phyloP scores from a whole-genome alignment of 2,113 vertebrate species.

The Elachura formosa region DNA sequence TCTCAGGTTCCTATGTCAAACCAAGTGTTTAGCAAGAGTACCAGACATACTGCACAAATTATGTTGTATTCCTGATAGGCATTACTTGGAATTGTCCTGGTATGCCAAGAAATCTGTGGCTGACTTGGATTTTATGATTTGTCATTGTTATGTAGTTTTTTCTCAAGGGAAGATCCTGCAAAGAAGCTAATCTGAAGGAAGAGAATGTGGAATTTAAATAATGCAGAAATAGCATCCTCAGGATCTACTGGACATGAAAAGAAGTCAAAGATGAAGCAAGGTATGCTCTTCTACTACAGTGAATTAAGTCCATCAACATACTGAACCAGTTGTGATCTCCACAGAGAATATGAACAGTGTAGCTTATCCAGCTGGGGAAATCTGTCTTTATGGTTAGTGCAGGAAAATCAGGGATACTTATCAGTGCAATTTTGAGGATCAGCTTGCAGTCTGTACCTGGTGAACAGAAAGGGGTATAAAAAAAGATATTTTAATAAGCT shows the following conservation, averaged over 20 bases:
- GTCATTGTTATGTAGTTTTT: not conserved
- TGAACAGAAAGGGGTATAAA: not conserved
- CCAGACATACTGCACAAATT: not conserved
- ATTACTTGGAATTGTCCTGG: not conserved
- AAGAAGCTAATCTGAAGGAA: not conserved
- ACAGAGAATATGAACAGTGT: not conserved
- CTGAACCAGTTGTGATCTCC: not conserved
- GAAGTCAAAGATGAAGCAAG: not conserved
- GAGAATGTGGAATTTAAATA: not conserved
- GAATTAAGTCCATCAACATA: not conserved
- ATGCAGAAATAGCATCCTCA: not conserved
- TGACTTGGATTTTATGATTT: not conserved
- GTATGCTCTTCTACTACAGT: not conserved
- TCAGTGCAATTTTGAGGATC: not conserved
- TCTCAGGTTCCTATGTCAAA: not conserved
- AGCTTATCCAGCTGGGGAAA: not conserved
- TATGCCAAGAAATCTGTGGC: not conserved
- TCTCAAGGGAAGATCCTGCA: not conserved
- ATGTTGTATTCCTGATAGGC: not conserved
- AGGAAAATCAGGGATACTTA: not conserved
- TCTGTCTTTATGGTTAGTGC: not conserved
- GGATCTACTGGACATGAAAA: not conserved
- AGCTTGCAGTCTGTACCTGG: not conserved
- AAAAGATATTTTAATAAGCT: not conserved
- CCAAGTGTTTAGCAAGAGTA: not conserved